A percentile compares a stretch with the other conserved stretches of the same genome.
Conservation (phyloP, 1,140 invertebrate species). For the Drosophila sproati region DNA sequence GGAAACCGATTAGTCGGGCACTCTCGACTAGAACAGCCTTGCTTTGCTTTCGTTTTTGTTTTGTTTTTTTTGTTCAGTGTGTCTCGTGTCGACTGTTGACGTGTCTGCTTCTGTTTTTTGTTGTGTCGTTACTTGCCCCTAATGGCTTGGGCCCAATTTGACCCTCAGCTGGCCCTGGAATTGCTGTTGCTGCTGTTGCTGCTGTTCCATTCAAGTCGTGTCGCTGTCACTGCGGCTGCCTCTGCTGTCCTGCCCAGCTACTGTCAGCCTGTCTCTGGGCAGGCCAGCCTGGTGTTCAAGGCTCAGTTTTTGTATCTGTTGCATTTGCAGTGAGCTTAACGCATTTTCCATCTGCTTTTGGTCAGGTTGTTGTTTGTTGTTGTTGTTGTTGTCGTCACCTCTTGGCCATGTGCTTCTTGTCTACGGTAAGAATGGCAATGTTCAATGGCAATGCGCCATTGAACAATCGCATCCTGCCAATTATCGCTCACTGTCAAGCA, state of each 20-base stretch:
- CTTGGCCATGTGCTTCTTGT: neutral
- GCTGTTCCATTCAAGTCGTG: constrained; percentile 1
- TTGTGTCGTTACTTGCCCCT: constrained; percentile 32
- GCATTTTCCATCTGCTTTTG: constrained; percentile 17
- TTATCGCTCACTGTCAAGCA: constrained; percentile 1
- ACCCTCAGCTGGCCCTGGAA: neutral
- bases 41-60: constrained; percentile 5
- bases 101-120: constrained; percentile 13
- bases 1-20: neutral
- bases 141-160: constrained; percentile 24
- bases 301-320: constrained; percentile 45
- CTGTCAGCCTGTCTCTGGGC: neutral
- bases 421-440: neutral
- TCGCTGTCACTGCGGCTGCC: neutral
- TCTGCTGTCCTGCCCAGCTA: neutral
- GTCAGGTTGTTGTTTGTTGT: neutral
- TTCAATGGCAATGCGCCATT: neutral
- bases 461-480: constrained; percentile 7
- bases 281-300: constrained; percentile 6
- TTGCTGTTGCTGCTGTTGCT: neutral
- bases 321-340: constrained; percentile 43
- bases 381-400: neutral
- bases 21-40: neutral
- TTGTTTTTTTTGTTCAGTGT: constrained; percentile 17
- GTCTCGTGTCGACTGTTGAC: constrained; percentile 25